Evolutionary conservation across 2,113 vertebrate genomes (phyloP).

Genomic region (Rhea americana): DNA sequence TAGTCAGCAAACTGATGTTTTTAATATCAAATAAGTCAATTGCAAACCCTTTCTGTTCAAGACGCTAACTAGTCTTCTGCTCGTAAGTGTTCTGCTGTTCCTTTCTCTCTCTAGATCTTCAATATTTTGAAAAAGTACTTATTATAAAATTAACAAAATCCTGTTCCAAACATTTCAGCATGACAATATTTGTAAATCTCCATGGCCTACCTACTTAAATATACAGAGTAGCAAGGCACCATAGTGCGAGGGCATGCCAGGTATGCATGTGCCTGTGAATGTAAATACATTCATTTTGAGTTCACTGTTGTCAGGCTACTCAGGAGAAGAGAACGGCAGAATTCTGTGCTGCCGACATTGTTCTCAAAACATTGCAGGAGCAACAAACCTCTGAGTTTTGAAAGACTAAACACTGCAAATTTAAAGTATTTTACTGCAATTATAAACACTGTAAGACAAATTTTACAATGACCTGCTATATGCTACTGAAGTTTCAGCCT

Average conservation of each 20-base stretch:
- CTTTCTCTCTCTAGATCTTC: background rate
- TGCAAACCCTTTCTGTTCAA: background rate
- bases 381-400: background rate
- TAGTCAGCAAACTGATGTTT: background rate
- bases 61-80: background rate
- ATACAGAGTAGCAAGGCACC: background rate
- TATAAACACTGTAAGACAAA: background rate
- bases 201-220: background rate
- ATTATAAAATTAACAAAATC: background rate
- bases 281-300: background rate
- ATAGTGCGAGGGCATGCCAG: rapidly evolving
- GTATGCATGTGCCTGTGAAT: background rate
- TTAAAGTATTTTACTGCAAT: background rate
- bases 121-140: background rate
- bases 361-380: background rate
- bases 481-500: background rate
- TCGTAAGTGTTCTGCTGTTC: background rate
- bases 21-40: background rate
- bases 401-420: rapidly evolving
- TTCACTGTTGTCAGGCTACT: background rate
- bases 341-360: background rate
- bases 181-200: background rate
- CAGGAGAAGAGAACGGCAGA: background rate
- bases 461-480: background rate
- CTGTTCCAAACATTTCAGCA: background rate